Percentiles rank a stretch among this genome's conserved stretches.
Conservation (phyloP, 2,888 invertebrate species). For the Hirtodrosophila cameraria region DNA sequence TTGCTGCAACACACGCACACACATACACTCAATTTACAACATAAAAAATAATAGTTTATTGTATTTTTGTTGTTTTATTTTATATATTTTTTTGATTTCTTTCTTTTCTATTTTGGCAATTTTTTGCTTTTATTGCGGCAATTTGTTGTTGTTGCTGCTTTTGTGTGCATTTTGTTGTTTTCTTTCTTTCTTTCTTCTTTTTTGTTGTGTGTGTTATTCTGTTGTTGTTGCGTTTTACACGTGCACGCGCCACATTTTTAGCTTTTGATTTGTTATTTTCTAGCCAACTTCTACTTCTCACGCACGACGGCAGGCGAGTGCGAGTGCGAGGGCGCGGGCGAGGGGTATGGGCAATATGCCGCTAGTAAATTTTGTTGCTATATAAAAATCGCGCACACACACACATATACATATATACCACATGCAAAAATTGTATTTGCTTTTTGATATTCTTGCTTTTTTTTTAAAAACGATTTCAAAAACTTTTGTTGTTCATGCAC, state of each 20-base stretch:
- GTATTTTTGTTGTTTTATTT: conserved; percentile 55
- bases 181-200: conserved; percentile 25
- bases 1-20: conserved; percentile 41
- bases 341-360: conserved; percentile 34
- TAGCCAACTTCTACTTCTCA: conserved; percentile 33
- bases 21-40: conserved; percentile 41
- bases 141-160: conserved; percentile 52
- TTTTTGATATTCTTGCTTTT: conserved; percentile 25
- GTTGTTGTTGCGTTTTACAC: conserved; percentile 52
- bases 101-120: conserved; percentile 37
- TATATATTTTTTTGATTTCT: not conserved
- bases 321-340: not conserved
- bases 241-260: conserved; percentile 73
- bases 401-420: conserved; percentile 24
- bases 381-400: conserved; percentile 42
- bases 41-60: conserved; percentile 54
- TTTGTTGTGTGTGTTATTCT: too few relatives aligned
- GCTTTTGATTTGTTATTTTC: conserved; percentile 34
- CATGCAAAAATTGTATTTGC: conserved; percentile 53
- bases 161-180: conserved; percentile 54
- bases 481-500: conserved; percentile 40
- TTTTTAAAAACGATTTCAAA: conserved; percentile 38
- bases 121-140: conserved; percentile 44
- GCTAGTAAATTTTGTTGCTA: conserved; percentile 35
- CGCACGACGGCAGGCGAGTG: conserved; percentile 20